phyloP scores from a whole-genome alignment of 1,140 invertebrate genomes.

The Acromyrmex echinatior region DNA sequence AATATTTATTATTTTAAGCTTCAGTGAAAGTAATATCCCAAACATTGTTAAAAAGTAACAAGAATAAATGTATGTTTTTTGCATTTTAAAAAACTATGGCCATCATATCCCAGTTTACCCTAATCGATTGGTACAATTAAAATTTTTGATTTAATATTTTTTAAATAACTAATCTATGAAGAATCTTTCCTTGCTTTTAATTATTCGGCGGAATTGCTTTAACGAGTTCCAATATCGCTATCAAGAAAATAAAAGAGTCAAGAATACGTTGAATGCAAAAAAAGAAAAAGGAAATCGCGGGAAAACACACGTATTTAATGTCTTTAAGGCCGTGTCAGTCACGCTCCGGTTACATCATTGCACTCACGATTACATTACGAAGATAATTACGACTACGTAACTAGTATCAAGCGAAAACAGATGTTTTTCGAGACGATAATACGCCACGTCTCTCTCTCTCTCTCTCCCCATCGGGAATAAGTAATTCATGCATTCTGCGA shows the following conservation, averaged over 20 bases:
- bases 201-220: not conserved
- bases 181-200: not conserved
- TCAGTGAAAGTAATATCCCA: too few relatives aligned
- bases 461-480: not conserved
- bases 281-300: constrained; percentile 36
- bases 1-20: too few relatives aligned
- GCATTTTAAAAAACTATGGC: not conserved
- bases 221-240: not conserved
- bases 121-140: not conserved
- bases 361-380: constrained; percentile 47
- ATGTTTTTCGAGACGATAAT: constrained; percentile 58
- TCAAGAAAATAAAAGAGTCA: not conserved
- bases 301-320: constrained; percentile 55
- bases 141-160: not conserved
- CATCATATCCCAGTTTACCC: not conserved
- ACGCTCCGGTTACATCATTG: constrained; percentile 74
- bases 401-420: constrained; percentile 60
- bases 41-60: too few relatives aligned
- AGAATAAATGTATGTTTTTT: not conserved
- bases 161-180: not conserved
- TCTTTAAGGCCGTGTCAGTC: constrained; percentile 72
- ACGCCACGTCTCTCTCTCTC: constrained; percentile 7
- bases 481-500: constrained; percentile 37
- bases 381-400: constrained; percentile 68
- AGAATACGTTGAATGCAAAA: constrained; percentile 9